Evolutionary conservation across 2,888 invertebrate genomes (phyloP), one percentile per base, ranked within the genome.

Genomic region (Fissipunctia ypsillon): DNA sequence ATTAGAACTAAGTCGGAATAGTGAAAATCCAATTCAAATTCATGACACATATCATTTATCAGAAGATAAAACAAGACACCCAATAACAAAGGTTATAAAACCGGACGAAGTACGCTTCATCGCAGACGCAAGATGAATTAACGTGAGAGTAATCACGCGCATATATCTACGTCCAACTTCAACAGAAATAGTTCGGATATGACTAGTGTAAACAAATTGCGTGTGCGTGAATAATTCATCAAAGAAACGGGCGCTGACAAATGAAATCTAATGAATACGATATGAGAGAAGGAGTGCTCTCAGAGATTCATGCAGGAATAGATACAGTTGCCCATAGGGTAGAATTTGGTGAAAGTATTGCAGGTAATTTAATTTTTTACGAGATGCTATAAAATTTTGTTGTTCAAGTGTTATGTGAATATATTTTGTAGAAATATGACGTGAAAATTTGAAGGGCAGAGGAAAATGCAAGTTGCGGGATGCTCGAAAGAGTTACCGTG

Each of bases 241-340:
- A 94, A 93, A 94, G 93, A 93, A 93, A 91, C 91, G 87, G 89
- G 93, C 90, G 91, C 93, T 95, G 94, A 94, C 95, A 95, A 95
- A 95, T 95, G 95, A 94, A 95, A 95, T 95, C 91, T 94, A 95
- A 94, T 95, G 95, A 95, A 95, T 95, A 94, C 89, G 92, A 93
- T 95, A 95, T 95, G 95, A 95, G 95, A 91, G 84, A 84, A 88
- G 89, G 87, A 88, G 84, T 89, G 86, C 88, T 85, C 80, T 85
- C 89, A 35, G 90, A 92, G 93, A 94, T 93, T 93, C 85, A 84
- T 89, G 86, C 87, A 85, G 83, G 86, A 85, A 83, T 81, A 88
- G 85, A 87, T 84, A 85, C 86, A 85, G 85, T 79, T 87, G 81
- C 77, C 61, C 67, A 78, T 76, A 74, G 70, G 76, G 80, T 78